phyloP scores from a whole-genome alignment of 1,140 invertebrate species.

The Temnothorax longispinosus region DNA sequence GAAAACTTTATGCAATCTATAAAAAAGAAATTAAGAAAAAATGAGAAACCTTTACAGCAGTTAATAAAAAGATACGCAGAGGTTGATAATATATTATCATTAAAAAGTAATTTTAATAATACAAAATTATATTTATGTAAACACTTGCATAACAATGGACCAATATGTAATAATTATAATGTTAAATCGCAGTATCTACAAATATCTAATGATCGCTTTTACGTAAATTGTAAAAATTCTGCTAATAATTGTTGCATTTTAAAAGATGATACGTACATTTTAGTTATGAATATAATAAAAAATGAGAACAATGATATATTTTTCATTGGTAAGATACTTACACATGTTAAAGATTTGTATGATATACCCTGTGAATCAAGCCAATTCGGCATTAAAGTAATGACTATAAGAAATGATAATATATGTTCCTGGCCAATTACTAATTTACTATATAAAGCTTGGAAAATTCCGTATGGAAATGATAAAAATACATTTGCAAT shows the following conservation, averaged over 20 bases:
- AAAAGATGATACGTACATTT: neutral
- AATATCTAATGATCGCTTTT: neutral
- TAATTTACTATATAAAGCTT: neutral
- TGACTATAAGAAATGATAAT: neutral
- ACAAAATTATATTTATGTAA: neutral
- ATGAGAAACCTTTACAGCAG: neutral
- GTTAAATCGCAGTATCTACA: constrained; percentile 13
- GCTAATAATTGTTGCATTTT: constrained; percentile 9
- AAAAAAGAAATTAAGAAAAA: neutral
- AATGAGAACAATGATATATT: neutral
- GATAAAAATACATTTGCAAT: neutral
- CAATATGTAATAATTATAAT: neutral
- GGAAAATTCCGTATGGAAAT: constrained; percentile 11
- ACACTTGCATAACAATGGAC: neutral
- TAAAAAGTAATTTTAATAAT: neutral
- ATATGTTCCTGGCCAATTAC: neutral
- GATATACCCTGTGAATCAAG: constrained; percentile 1
- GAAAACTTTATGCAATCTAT: neutral
- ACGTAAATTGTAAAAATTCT: constrained; percentile 12
- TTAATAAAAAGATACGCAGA: neutral
- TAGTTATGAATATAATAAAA: neutral
- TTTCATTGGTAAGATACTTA: neutral
- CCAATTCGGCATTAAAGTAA: constrained; percentile 12
- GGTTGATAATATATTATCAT: neutral
- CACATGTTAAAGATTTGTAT: constrained; percentile 9